phyloP scores from a whole-genome alignment of 2,797 vertebrate genomes.

The Argyrosomus regius region DNA sequence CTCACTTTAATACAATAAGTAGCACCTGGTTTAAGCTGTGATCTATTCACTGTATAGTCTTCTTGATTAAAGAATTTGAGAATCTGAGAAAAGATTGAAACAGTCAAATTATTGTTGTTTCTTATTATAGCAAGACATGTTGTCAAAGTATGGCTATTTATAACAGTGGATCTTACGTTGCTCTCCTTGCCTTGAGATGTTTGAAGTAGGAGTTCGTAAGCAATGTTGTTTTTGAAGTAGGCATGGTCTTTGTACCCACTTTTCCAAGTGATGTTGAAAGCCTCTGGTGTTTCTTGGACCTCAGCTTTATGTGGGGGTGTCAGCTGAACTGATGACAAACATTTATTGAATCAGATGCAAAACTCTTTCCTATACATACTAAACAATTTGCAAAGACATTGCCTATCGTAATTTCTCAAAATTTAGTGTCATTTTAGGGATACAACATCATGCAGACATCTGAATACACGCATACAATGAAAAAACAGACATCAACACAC shows the following conservation, averaged over 20 bases:
- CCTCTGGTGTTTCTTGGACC: slow-evolving; percentile 23
- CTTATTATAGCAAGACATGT: neutral
- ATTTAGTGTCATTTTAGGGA: neutral
- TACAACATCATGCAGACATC: neutral
- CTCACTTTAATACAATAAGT: slow-evolving; percentile 61
- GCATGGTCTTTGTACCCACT: slow-evolving; percentile 51
- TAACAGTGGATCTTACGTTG: slow-evolving; percentile 36
- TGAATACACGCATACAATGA: neutral
- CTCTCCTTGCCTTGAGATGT: neutral
- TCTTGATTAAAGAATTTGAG: accelerated
- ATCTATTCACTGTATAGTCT: accelerated
- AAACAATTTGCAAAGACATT: neutral
- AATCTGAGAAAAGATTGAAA: slow-evolving; percentile 44
- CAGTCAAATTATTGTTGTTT: neutral
- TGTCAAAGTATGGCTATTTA: neutral
- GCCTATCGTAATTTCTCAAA: neutral
- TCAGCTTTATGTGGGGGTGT: slow-evolving; percentile 42
- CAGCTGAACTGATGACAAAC: slow-evolving; percentile 71
- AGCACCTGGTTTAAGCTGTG: neutral
- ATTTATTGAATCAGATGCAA: slow-evolving; percentile 1
- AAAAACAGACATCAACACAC: neutral
- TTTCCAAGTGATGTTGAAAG: slow-evolving; percentile 55
- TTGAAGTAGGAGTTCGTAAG: slow-evolving; percentile 49
- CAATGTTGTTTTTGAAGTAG: accelerated
- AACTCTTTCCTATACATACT: neutral